Base-by-base conservation (phyloP, 1,140 invertebrate species). In the Zaprionus capensis region DNA sequence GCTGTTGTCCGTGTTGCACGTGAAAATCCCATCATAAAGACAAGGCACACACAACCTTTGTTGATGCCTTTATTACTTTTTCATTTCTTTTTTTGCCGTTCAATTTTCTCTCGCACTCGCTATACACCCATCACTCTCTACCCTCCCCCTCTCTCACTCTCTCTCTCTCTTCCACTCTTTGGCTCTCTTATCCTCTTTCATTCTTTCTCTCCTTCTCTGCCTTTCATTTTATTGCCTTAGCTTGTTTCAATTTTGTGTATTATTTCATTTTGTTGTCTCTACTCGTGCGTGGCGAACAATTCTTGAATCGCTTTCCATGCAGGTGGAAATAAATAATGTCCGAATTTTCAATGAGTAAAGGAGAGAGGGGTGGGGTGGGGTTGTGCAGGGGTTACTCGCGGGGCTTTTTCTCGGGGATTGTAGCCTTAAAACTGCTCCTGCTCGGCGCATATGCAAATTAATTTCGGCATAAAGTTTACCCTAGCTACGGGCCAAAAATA, bases 11-110 rank as follows among this genome's bases (percentile, higher is more conserved):
- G n/a, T n/a, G 58, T 49, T 73, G 81, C 85, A 88, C 81, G 85
- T 88, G 78, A 88, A 88, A 88, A 88, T 74, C 78, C 69, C 84
- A 88, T 88, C 84, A 90, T 73, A 83, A 71, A 78, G 58, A 75
- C 65, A 68, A 73, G 67, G 9, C 31, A 9, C 34, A 9, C 34
- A 28, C 31, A 62, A 82, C 67, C 66, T 49, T 76, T 76, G 53
- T 74, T 65, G 63, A 56, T 57, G 55, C 38, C 55, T 68, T 78
- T 69, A 62, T 80, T 80, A 75, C 34, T 56, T 53, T 53, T 72
- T 73, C 65, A 59, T 41, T 77, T 73, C 46, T 17, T 26, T 65
- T 64, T 66, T 57, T 38, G 57, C 26, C 34, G 44, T 82, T 72
- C 55, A 78, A 69, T 78, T 78, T 70, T 22, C 61, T 22, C 61